Percentiles rank a stretch among this genome's conserved stretches.
These are phyloP conservation scores for Nasonia giraulti DNA, from an alignment of 1,140 invertebrate species.

Conservation along the genomic window DNA sequence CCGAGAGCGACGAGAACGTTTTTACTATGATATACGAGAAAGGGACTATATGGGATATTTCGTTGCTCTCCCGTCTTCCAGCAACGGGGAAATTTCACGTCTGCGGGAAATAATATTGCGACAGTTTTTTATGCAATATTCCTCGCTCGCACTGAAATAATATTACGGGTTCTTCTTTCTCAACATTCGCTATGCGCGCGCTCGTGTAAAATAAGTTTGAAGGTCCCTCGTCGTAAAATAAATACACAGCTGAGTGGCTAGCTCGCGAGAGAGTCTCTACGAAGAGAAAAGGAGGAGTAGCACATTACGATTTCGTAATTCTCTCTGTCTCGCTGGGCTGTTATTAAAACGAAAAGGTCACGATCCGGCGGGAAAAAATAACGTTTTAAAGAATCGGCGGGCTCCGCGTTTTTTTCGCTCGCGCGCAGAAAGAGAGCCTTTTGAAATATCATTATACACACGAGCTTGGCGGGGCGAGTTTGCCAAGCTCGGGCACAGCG, in stretches of 20 bases:
- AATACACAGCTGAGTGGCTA: not conserved
- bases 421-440: not conserved
- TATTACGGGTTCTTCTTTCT: not conserved
- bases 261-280: not conserved
- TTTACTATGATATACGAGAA: slow-evolving; percentile 35
- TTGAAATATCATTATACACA: not conserved
- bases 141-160: not conserved
- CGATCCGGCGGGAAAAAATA: not conserved
- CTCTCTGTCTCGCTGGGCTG: not conserved
- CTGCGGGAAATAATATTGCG: not conserved
- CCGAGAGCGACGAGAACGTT: slow-evolving; percentile 34
- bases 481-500: not conserved
- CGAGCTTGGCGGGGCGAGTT: not conserved
- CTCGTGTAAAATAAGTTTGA: not conserved
- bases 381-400: not conserved
- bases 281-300: not conserved
- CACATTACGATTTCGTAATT: not conserved
- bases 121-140: not conserved
- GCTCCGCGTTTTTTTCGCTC: not conserved
- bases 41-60: not conserved
- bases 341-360: slow-evolving; percentile 11
- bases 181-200: not conserved
- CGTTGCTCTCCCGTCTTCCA: not conserved
- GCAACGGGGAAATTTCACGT: not conserved
- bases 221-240: not conserved